Base-by-base conservation (phyloP, 2,113 vertebrate genomes). In the Spheniscus mendiculus region DNA sequence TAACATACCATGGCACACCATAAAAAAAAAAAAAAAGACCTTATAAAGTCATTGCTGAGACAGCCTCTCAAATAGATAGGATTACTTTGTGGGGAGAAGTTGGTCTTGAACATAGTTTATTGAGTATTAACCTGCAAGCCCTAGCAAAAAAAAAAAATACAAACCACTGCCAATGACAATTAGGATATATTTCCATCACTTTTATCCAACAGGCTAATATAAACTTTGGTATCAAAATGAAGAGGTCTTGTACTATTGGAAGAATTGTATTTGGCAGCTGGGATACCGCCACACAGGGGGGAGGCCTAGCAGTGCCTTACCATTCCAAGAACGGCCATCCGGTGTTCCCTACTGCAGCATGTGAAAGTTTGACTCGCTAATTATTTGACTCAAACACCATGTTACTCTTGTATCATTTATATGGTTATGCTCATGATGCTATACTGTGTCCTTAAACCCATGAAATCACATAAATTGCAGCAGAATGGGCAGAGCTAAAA, bases 161-260 rank as follows among this genome's bases (percentile, higher is more conserved):
- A 32, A 15, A 66, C 69, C 26, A 71, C 61, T 49, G 78, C 27
- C 59, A 76, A 19, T 59, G 36, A 82, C 14, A 78, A 59, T n/a
- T 87, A 59, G 77, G 92, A 88, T 89, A 80, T 27, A 81, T 82
- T 92, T 89, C 90, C 26, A 74, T 10, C 40, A 47, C 47, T 86
- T 61, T 94, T 89, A 93, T 32, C 74, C 58, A 83, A 92, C 40
- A 94, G 61, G 32, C 11, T n/a, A 79, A 70, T 6, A 56, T 1
- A 92, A 90, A 72, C 18, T 59, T 44, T 30, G 18, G 34, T 78
- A 86, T 59, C 82, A 69, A 96, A 97, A 96, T 79, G 66, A 97
- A 81, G 67, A 11, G 15, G 50, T 52, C 18, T 66, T 59, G 23
- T 49, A 77, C 30, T 22, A 84, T 32, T 38, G 79, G 93, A 89